A percentile compares a stretch with the other conserved stretches of the same genome.
phyloP scores from a whole-genome alignment of 2,113 vertebrate genomes.

The Thomomys bottae region DNA sequence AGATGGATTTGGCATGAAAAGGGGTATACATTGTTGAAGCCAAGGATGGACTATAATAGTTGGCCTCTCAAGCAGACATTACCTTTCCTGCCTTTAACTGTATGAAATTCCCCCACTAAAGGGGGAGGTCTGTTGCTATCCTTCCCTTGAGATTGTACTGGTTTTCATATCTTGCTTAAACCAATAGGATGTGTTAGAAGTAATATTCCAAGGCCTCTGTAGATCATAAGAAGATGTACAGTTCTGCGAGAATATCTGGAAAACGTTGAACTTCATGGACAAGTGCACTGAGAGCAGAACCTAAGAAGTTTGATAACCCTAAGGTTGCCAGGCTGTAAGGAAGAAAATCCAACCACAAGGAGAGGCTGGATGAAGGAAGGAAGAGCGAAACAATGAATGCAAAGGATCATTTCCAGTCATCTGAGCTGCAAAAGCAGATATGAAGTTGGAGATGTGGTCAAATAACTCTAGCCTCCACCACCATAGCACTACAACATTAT shows the following conservation, averaged over 20 bases:
- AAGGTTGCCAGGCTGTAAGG: background rate
- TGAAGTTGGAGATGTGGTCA: background rate
- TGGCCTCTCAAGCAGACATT: background rate
- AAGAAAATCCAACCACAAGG: background rate
- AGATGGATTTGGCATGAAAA: background rate
- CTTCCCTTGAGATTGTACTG: background rate
- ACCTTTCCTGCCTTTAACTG: background rate
- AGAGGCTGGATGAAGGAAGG: background rate
- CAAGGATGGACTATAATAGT: background rate
- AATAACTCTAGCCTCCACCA: background rate
- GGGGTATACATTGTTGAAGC: background rate
- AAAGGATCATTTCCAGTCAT: background rate
- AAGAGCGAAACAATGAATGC: background rate
- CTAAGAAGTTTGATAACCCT: background rate
- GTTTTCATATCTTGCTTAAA: constrained; percentile 32
- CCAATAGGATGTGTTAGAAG: background rate
- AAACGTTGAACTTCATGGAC: background rate
- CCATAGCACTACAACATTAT: background rate
- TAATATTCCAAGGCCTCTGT: background rate
- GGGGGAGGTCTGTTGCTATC: background rate
- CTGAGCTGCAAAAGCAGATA: background rate
- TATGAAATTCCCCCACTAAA: background rate
- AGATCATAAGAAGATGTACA: background rate
- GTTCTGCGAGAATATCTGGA: background rate
- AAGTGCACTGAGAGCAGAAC: background rate